phyloP scores from a whole-genome alignment of 2,797 vertebrate species.

The Phoebastria nigripes region DNA sequence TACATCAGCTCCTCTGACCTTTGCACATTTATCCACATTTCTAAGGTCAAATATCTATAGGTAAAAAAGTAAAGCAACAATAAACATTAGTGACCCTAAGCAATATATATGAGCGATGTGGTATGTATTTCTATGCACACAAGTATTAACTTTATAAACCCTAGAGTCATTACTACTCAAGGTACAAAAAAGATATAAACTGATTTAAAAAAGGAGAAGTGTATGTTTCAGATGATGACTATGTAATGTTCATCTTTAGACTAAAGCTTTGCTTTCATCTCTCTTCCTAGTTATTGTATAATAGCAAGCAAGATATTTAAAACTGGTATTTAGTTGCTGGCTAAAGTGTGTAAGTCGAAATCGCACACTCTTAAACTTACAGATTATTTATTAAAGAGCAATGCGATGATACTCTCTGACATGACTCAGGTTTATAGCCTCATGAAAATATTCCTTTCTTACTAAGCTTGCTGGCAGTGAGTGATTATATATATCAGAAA shows the following conservation, averaged over 20 bases:
- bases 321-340: neutral
- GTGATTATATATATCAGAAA: neutral
- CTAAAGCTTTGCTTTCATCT: neutral
- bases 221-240: neutral
- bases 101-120: neutral
- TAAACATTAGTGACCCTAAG: constrained; percentile 34
- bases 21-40: constrained; percentile 44
- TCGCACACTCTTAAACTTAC: neutral
- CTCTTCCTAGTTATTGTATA: neutral
- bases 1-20: constrained; percentile 56
- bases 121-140: neutral
- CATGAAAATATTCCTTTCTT: neutral
- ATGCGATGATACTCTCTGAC: neutral
- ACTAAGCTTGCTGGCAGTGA: neutral
- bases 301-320: neutral
- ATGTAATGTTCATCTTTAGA: neutral
- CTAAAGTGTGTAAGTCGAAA: neutral
- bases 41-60: constrained; percentile 41
- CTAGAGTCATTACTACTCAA: neutral
- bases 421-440: neutral
- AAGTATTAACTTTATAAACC: neutral
- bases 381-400: constrained; percentile 13
- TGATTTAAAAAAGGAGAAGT: neutral
- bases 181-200: neutral
- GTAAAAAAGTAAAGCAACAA: constrained; percentile 43